Evolutionary conservation across 2,797 vertebrate species (phyloP).

Genomic region (Neopelma chrysocephalum): DNA sequence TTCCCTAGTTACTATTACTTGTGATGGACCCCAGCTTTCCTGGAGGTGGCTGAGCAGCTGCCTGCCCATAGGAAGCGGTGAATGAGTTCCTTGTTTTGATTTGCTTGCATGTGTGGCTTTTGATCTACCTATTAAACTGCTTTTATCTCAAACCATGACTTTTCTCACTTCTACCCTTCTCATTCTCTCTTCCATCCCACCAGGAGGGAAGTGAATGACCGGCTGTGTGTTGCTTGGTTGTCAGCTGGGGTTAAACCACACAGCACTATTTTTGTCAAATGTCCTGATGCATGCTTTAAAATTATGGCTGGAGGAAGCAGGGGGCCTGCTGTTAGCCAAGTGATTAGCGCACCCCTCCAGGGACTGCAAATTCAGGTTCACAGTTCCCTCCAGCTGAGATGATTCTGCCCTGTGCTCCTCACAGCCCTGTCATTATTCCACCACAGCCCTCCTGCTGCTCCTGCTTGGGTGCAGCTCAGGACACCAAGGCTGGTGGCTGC

Average conservation of each 20-base stretch:
- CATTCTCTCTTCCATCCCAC: not conserved
- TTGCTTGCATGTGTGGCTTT: not conserved
- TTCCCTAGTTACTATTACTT: not conserved
- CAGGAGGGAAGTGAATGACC: rapidly evolving
- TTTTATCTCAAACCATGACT: not conserved
- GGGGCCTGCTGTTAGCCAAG: not conserved
- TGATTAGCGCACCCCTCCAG: not conserved
- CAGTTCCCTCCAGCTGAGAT: not conserved
- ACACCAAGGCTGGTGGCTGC: not conserved
- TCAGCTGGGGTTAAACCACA: not conserved
- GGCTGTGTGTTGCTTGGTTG: not conserved
- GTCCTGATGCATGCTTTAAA: not conserved
- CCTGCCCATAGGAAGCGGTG: not conserved
- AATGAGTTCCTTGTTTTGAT: not conserved
- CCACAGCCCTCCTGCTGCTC: not conserved
- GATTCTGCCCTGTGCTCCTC: not conserved
- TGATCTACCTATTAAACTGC: not conserved
- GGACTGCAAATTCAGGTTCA: not conserved
- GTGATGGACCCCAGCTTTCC: not conserved
- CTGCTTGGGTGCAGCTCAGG: not conserved
- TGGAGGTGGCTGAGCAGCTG: not conserved
- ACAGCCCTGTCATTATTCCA: not conserved
- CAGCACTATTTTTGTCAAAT: not conserved
- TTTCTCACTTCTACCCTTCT: not conserved
- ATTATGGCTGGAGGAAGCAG: not conserved